Evolutionary conservation across 2,888 invertebrate species (phyloP).

Genomic region (Ophraella communa): DNA sequence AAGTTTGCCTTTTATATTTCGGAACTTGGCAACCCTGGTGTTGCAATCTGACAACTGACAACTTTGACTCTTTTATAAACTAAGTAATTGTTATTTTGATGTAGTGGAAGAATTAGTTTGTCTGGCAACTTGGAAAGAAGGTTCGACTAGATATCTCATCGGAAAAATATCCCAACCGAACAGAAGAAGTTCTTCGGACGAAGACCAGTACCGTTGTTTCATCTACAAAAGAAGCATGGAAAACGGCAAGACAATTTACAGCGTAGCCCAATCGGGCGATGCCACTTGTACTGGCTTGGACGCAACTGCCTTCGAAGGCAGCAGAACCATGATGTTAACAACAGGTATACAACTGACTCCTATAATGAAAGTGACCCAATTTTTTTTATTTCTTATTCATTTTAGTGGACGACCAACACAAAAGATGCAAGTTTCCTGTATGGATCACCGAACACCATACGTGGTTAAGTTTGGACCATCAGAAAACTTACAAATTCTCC

Average conservation of each 20-base stretch:
- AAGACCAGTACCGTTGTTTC: slow-evolving; percentile 84
- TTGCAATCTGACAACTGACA: too few species aligned
- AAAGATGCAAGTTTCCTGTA: slow-evolving; percentile 77
- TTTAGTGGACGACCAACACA: slow-evolving; percentile 76
- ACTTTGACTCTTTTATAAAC: not conserved
- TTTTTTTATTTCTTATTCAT: too few species aligned
- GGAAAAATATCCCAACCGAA: slow-evolving; percentile 73
- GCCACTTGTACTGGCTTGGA: slow-evolving; percentile 78
- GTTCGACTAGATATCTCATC: slow-evolving; percentile 78
- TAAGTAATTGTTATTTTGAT: slow-evolving; percentile 22
- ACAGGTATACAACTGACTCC: slow-evolving; percentile 67
- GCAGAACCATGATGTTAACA: slow-evolving; percentile 77
- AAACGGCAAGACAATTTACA: slow-evolving; percentile 66
- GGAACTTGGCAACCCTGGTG: too few species aligned
- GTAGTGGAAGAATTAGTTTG: slow-evolving; percentile 82
- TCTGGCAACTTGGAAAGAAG: slow-evolving; percentile 84
- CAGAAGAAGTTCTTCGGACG: slow-evolving; percentile 69
- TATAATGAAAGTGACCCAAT: too few species aligned
- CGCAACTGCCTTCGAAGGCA: slow-evolving; percentile 77
- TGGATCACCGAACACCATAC: slow-evolving; percentile 83
- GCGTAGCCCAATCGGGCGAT: slow-evolving; percentile 79
- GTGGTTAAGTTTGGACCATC: slow-evolving; percentile 80
- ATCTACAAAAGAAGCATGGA: slow-evolving; percentile 69
- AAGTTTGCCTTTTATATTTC: too few species aligned
- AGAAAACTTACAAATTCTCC: slow-evolving; percentile 75